Conservation (phyloP, 1,140 invertebrate species). For the Metaphire vulgaris region DNA sequence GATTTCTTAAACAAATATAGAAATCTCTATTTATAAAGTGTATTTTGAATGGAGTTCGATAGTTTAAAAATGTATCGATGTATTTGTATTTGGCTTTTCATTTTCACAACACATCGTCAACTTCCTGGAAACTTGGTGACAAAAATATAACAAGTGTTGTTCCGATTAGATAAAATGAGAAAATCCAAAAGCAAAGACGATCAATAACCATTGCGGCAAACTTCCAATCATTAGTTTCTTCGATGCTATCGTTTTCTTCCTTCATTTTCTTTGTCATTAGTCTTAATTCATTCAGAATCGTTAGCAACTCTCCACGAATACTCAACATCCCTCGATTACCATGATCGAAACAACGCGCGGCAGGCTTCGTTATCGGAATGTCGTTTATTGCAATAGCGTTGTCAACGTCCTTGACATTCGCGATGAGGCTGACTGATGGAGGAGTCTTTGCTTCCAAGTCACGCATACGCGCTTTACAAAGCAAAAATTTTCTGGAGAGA, state of each 20-base stretch:
- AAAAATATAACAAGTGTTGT: slow-evolving; percentile 89
- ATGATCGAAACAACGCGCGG: not conserved
- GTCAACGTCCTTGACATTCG: slow-evolving; percentile 32
- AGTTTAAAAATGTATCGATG: too few species aligned
- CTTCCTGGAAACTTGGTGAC: slow-evolving; percentile 37
- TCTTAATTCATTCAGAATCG: slow-evolving; percentile 90
- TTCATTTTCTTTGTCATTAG: slow-evolving; percentile 65
- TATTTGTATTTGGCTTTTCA: too few species aligned
- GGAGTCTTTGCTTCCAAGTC: slow-evolving; percentile 28
- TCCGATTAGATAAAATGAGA: slow-evolving; percentile 94
- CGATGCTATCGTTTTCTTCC: slow-evolving; percentile 49
- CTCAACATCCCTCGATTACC: slow-evolving; percentile 5
- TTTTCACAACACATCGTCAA: not conserved
- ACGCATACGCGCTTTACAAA: slow-evolving; percentile 68
- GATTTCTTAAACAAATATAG: too few species aligned
- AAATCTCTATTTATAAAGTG: too few species aligned
- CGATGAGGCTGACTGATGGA: slow-evolving; percentile 28
- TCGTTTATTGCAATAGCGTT: slow-evolving; percentile 35
- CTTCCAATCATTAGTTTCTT: slow-evolving; percentile 79
- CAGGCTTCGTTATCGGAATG: not conserved
- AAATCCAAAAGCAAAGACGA: slow-evolving; percentile 95
- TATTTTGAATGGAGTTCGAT: too few species aligned
- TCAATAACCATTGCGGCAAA: slow-evolving; percentile 99
- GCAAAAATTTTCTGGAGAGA: slow-evolving; percentile 64
- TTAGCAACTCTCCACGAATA: slow-evolving; percentile 62